Percentiles rank a stretch among this genome's conserved stretches.
Conservation (phyloP, 2,797 vertebrate species). For the Crypturellus tataupa region DNA sequence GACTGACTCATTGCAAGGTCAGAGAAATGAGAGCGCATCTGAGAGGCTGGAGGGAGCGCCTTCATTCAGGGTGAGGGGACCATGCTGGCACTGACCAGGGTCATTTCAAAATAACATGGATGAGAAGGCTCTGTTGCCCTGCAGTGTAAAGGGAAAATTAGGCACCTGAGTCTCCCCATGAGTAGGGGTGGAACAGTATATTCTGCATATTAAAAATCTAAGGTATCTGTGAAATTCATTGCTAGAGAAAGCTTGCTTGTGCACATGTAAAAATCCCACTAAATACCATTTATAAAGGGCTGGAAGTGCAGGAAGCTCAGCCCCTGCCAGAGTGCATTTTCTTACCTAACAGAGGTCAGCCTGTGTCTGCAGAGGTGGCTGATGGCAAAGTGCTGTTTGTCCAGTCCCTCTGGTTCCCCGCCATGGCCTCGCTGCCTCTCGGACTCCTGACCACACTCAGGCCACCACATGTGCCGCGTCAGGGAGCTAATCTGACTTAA, state of each 20-base stretch:
- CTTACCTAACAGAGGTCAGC: neutral
- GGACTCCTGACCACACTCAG: neutral
- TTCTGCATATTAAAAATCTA: neutral
- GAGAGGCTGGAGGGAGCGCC: accelerated
- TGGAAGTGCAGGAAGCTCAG: neutral
- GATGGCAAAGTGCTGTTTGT: neutral
- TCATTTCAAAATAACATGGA: neutral
- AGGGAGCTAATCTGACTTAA: neutral
- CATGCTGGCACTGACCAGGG: neutral
- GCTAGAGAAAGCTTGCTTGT: neutral
- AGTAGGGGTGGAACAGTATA: neutral
- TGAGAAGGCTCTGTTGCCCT: neutral
- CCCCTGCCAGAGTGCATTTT: neutral
- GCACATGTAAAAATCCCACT: neutral
- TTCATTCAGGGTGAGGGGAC: neutral
- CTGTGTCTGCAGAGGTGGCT: neutral
- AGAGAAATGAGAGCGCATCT: neutral
- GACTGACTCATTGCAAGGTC: neutral
- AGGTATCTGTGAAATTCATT: neutral
- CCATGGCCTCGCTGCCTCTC: neutral
- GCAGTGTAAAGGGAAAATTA: accelerated
- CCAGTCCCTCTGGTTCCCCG: neutral
- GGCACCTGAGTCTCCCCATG: neutral
- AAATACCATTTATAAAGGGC: neutral
- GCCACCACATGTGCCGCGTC: neutral